Conservation (phyloP, 2,113 vertebrate species). For the Hystrix brachyura region DNA sequence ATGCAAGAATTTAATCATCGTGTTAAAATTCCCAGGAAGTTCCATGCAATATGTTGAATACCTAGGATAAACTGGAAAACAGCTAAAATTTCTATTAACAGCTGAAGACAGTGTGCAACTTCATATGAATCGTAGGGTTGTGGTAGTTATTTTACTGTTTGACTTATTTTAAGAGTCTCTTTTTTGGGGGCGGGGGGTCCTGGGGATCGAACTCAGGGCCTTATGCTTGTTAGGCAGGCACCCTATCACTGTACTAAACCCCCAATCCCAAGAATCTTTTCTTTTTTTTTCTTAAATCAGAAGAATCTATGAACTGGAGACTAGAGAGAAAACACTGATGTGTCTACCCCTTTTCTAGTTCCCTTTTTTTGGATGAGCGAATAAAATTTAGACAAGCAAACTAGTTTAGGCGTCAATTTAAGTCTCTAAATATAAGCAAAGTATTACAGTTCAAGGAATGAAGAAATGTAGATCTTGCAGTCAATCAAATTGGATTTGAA, state of each 20-base stretch:
- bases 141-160: background rate
- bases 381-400: background rate
- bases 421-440: conserved; percentile 10
- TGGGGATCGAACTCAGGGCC: too few species aligned
- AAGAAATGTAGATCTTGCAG: background rate
- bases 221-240: too few species aligned
- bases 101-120: background rate
- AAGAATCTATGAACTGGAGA: background rate
- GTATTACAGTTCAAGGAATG: background rate
- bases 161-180: background rate
- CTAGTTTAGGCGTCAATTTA: background rate
- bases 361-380: background rate
- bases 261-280: too few species aligned
- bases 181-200: background rate
- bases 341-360: background rate
- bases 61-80: background rate
- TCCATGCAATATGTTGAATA: background rate
- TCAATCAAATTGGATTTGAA: conserved; percentile 32
- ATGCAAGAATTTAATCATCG: background rate
- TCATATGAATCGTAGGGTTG: background rate
- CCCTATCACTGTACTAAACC: too few species aligned
- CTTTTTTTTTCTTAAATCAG: background rate
- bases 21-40: background rate
- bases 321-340: background rate
- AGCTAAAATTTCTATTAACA: background rate